Evolutionary conservation across 2,888 invertebrate species (phyloP), one percentile per base, ranked within the genome.

Genomic region (Caenorhabditis becei): DNA sequence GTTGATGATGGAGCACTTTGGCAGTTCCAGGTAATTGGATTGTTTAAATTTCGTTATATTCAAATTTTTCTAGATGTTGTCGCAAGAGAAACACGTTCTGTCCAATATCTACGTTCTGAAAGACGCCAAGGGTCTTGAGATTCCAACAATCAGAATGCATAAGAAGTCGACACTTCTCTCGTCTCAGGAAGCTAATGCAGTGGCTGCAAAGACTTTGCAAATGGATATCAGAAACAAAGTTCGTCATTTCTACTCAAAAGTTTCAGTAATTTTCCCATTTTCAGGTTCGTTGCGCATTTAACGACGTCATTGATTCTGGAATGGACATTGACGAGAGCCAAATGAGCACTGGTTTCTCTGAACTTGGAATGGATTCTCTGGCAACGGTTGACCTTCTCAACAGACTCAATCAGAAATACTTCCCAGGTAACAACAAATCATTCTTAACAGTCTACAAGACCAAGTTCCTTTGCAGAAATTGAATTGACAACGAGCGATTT

Each of bases 291-390:
- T 51, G 51, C 14, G 81, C 81, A 10, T 77, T 77, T 28, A 58
- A 71, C 24, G 81, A 81, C 53, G 81, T 81, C 14, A 77, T 81
- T 10, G 81, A 81, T 14, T 67, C 71, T 32, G 81, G 77, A 23
- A 4, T 81, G 23, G 81, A 81, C 10, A 67, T 82, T 56, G 77
- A 82, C 23, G 77, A 80, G 18, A 69, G 62, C 41, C 75, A 80
- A 28, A 62, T 77, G 62, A 72, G 75, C 16, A 65, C 77, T 20
- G 87, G 86, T 8, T 87, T 88, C 67, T 77, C 86, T 32, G 88
- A 89, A 20, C 80, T 89, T 18, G 89, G 89, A 41, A 66, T 88
- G 74, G 90, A 90, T 53, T 89, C 88, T 0, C 66, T 89, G 58
- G 79, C 85, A 8, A 51, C 88, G 23, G 84, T 89, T 20, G 89